phyloP scores from a whole-genome alignment of 2,888 invertebrate species.

The Drosophila longiperda region DNA sequence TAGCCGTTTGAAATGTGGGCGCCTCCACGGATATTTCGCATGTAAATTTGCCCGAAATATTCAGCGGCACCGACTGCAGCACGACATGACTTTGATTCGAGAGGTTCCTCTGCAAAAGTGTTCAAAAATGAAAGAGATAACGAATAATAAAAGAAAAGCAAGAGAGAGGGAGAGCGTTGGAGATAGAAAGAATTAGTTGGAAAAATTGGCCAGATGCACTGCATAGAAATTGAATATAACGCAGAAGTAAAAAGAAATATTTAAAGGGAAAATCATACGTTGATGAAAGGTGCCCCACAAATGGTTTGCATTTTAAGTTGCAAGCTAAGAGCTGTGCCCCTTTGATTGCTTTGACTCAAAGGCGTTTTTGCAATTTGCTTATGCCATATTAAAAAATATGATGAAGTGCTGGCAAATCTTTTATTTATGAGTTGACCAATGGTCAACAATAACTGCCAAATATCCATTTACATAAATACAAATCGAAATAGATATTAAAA shows the following conservation, averaged over 20 bases:
- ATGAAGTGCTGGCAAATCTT: constrained; percentile 24
- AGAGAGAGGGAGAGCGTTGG: constrained; percentile 7
- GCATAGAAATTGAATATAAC: constrained; percentile 76
- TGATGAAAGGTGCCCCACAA: constrained; percentile 40
- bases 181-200: constrained; percentile 64
- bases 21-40: constrained; percentile 85
- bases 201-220: constrained; percentile 63
- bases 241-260: constrained; percentile 40
- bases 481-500: not conserved
- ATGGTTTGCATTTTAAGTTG: constrained; percentile 57
- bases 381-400: constrained; percentile 40
- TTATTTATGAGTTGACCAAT: constrained; percentile 17
- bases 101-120: constrained; percentile 79
- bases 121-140: not conserved
- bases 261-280: constrained; percentile 24
- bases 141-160: not conserved
- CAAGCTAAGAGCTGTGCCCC: not conserved
- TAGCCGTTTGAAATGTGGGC: constrained; percentile 85
- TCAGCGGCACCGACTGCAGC: constrained; percentile 84
- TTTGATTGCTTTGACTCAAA: constrained; percentile 63
- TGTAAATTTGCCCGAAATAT: constrained; percentile 85
- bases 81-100: constrained; percentile 85
- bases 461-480: not conserved
- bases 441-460: constrained; percentile 8
- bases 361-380: constrained; percentile 26